phyloP scores from a whole-genome alignment of 2,797 vertebrate species.

The Coendou prehensilis region DNA sequence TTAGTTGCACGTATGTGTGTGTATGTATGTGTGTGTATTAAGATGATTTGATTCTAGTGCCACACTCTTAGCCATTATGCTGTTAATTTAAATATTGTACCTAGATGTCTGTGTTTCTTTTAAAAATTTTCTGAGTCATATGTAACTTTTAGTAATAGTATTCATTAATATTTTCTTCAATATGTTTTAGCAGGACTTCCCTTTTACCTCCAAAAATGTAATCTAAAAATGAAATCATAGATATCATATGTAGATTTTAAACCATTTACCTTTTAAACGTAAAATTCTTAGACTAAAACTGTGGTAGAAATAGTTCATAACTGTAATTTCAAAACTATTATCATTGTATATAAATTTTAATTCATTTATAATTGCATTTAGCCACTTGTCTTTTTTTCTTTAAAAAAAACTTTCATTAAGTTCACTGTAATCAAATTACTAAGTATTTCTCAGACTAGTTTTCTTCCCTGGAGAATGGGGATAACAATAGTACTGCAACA shows the following conservation, averaged over 20 bases:
- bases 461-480: not conserved
- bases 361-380: conserved; percentile 39
- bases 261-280: conserved; percentile 47
- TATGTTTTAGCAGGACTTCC: conserved; percentile 40
- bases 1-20: not conserved
- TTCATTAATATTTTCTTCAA: conserved; percentile 53
- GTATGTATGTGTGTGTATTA: not conserved
- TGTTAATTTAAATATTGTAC: conserved; percentile 18
- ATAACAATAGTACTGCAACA: not conserved
- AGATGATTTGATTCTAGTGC: conserved; percentile 12
- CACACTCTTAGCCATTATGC: not conserved
- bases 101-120: conserved; percentile 11
- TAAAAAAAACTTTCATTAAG: not conserved
- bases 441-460: conserved; percentile 59
- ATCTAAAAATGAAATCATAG: conserved; percentile 52
- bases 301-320: conserved; percentile 48
- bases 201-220: conserved; percentile 2
- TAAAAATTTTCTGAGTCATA: not conserved
- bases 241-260: conserved; percentile 32
- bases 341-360: conserved; percentile 61
- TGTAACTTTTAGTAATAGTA: conserved; percentile 2
- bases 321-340: conserved; percentile 55
- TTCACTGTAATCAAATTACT: conserved; percentile 48
- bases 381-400: conserved; percentile 8
- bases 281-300: conserved; percentile 56